Evolutionary conservation across 2,113 vertebrate species (phyloP), one percentile per base, ranked within the genome.

Genomic region (Entomyzon cyanotis): DNA sequence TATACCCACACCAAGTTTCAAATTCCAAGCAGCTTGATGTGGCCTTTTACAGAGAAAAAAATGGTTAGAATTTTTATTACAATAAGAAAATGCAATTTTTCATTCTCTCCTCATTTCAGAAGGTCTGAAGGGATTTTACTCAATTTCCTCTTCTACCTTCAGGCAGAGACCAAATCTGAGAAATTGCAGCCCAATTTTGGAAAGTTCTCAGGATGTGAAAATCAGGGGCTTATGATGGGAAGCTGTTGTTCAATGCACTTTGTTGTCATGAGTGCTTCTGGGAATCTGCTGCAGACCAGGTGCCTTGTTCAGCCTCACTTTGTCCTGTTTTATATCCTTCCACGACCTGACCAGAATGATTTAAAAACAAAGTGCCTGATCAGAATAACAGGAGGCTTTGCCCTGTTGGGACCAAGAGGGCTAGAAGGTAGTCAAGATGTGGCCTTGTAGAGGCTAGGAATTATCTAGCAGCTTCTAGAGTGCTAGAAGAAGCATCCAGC

Each of bases 131-230:
- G 88, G 76, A 89, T 92, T 97, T 94, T 96, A 89, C 90, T 97
- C 83, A 96, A 96, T 80, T 95, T 96, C 83, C 64, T 94, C 76
- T 87, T 84, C 62, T 93, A 92, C 90, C 94, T 97, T 96, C 87
- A 90, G 93, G 90, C 93, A 96, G 73, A 75, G 85, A 94, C 71
- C 62, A 75, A 92, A 93, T 95, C 76, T 90, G 92, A 90, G 90
- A 95, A 94, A 82, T 76, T 96, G 58, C 93, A 95, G 53, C 30
- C 64, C 42, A 39, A 12, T 84, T 87, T 90, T 93, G 85, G 76
- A 94, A 94, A 86, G 37, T 75, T 89, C 37, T 92, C 76, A 84
- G 86, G 56, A 64, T 60, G 44, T 79, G 22, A 82, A 81, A 81
- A 86, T 75, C 59, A 67, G 31, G 41, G 60, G 64, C 68, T 92